Evolutionary conservation across 1,140 invertebrate genomes (phyloP), one percentile per base, ranked within the genome.

Genomic region (Lanistes nyassanus): DNA sequence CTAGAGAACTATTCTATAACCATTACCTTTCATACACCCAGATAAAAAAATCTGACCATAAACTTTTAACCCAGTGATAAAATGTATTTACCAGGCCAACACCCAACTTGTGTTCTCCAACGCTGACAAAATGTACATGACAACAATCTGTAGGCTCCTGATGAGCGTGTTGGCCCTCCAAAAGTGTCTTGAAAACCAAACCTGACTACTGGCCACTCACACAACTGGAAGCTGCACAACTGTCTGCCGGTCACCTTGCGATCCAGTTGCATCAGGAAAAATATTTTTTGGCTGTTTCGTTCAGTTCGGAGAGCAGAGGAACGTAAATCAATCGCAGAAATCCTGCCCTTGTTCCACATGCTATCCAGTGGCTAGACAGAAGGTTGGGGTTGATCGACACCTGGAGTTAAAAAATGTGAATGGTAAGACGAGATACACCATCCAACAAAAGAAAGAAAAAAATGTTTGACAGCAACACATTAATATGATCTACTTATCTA

Each of bases 331-430:
- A 16, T 7, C 72, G 37, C 26, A 78, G 31, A 56, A 73, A 77
- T 19, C 69, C 76, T 21, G 62, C 62, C 70, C 55, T 64, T 0
- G 69, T 65, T 6, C 69, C 76, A 37, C 26, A 36, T 19, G 56
- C 70, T 47, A 77, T 19, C 76, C 76, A 73, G 9, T n/a, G 36
- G 39, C 71, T 73, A 47, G 23, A 37, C 47, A 26, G 7, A 55
- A 58, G 11, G 39, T 74, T 68, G 58, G 71, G 69, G 56, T 67
- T 73, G 23, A 77, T n/a, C 5, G 34, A 64, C 37, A 74, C 66
- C 75, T 76, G 75, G 2, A 26, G 66, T 26, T 16, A 21, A n/a
- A 42, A 4, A 37, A 37, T 39, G 0, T n/a, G 42, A 29, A 42
- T 26, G 47, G n/a, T 26, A 31, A 34, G 13, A 19, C 21, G 7